phyloP scores from a whole-genome alignment of 2,888 invertebrate species.

The Drosophila ustulata region DNA sequence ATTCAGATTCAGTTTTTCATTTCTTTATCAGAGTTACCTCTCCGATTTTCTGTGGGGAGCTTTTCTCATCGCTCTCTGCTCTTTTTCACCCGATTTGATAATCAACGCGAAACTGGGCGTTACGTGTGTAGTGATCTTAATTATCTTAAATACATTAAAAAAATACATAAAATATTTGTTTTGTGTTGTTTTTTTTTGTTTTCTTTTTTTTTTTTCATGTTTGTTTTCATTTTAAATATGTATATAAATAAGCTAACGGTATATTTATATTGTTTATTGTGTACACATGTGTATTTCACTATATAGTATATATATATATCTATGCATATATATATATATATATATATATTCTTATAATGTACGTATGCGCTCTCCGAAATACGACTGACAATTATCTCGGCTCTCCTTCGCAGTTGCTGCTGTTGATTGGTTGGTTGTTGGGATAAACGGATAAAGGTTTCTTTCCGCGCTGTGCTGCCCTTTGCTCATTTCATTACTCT shows the following conservation, averaged over 20 bases:
- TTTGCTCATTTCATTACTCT: conserved; percentile 3
- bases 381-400: conserved; percentile 23
- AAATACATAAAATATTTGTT: conserved; percentile 76
- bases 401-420: conserved; percentile 6
- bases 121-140: conserved; percentile 62
- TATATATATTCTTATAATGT: conserved; percentile 46
- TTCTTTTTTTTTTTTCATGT: conserved; percentile 14
- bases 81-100: conserved; percentile 52
- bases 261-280: conserved; percentile 68
- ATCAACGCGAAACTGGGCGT: conserved; percentile 41
- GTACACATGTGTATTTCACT: conserved; percentile 59
- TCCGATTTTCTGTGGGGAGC: conserved; percentile 21
- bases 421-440: conserved; percentile 10
- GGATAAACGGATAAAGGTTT: conserved; percentile 23
- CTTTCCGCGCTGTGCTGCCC: neutral
- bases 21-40: conserved; percentile 14
- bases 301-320: conserved; percentile 35
- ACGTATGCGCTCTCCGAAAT: conserved; percentile 45
- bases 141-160: conserved; percentile 77
- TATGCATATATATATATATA: conserved; percentile 47
- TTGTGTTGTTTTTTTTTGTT: conserved; percentile 30
- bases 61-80: conserved; percentile 8
- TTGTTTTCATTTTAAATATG: conserved; percentile 50
- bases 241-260: conserved; percentile 76
- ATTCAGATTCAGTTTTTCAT: conserved; percentile 39